Base-by-base conservation (phyloP, 2,113 vertebrate species). In the Nanger granti region DNA sequence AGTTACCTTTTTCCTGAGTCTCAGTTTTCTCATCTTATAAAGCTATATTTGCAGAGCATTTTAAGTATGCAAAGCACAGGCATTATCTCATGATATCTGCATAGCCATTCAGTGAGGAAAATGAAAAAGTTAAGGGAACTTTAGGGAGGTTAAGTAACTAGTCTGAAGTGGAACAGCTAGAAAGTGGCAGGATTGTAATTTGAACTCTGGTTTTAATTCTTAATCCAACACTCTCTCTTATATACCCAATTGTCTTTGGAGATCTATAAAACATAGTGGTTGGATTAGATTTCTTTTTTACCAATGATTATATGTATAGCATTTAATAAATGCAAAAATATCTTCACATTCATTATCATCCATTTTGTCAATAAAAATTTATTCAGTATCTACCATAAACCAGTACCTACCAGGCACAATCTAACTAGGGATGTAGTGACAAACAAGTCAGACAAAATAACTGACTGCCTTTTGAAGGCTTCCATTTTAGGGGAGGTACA, bases 21-120 rank as follows among this genome's bases (percentile, higher is more conserved):
- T 97, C 29, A 47, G 41, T 79, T 94, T 96, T 95, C 79, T 95
- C 41, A 83, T 55, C 57, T 95, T 76, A 41, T 49, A 87, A 93
- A 93, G 24, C 0, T 47, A 47, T 29, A 66, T 86, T 96, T 88
- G 20, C 55, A 60, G 11, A 95, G 26, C 34, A 86, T 37, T 52
- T 54, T 44, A 80, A 96, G 29, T 6, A 88, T 15, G 88, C 73
- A 93, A 90, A 47, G 15, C 20, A 73, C 17, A 88, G 24, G 54
- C 31, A 92, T 66, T 96, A 85, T 54, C 59, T 90, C 3, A 0
- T 95, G 87, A 17, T 14, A 64, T 96, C 29, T 94, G 3, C 60
- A 93, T 54, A 94, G 55, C 15, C 24, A 80, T 5, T 55, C 13
- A 94, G 31, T 93, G 49, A 82, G 7, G 34, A 44, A 95, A 91